phyloP scores from a whole-genome alignment of 2,888 invertebrate genomes.

The Oligia strigilis region DNA sequence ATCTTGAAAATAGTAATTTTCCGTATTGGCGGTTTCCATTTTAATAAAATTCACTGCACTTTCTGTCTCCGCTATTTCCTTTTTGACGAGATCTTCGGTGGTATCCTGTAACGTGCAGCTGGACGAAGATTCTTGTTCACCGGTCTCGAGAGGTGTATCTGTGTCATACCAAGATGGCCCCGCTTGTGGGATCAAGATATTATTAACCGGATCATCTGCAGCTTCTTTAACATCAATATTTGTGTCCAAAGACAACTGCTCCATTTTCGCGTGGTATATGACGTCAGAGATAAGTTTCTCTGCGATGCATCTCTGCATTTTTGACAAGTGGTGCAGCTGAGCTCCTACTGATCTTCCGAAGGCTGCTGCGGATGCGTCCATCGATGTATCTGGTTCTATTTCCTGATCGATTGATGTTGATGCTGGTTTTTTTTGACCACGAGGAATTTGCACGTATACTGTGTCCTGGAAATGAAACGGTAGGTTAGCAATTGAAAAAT shows the following conservation, averaged over 20 bases:
- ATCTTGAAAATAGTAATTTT: slow-evolving; percentile 18
- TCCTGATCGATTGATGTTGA: not conserved
- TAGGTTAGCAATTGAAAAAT: not conserved
- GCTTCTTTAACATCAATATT: slow-evolving; percentile 3
- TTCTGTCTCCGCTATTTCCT: slow-evolving; percentile 44
- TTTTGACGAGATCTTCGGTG: not conserved
- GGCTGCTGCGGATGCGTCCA: slow-evolving; percentile 45
- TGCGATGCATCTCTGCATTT: slow-evolving; percentile 56
- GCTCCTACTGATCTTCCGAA: slow-evolving; percentile 49
- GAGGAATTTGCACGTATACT: slow-evolving; percentile 4
- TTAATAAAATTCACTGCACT: slow-evolving; percentile 49
- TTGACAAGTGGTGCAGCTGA: slow-evolving; percentile 44
- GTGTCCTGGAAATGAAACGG: slow-evolving; percentile 37
- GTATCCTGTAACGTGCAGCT: not conserved
- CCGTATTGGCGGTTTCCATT: slow-evolving; percentile 5
- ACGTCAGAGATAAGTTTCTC: slow-evolving; percentile 63
- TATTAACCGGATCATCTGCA: not conserved
- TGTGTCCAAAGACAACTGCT: slow-evolving; percentile 31
- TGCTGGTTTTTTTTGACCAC: slow-evolving; percentile 15
- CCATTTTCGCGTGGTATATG: slow-evolving; percentile 55
- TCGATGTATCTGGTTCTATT: not conserved
- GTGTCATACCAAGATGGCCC: slow-evolving; percentile 54
- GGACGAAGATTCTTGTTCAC: slow-evolving; percentile 26
- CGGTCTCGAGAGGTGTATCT: not conserved
- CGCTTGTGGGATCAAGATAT: slow-evolving; percentile 31